Evolutionary conservation across 2,797 vertebrate genomes (phyloP).

Genomic region (Mus caroli): DNA sequence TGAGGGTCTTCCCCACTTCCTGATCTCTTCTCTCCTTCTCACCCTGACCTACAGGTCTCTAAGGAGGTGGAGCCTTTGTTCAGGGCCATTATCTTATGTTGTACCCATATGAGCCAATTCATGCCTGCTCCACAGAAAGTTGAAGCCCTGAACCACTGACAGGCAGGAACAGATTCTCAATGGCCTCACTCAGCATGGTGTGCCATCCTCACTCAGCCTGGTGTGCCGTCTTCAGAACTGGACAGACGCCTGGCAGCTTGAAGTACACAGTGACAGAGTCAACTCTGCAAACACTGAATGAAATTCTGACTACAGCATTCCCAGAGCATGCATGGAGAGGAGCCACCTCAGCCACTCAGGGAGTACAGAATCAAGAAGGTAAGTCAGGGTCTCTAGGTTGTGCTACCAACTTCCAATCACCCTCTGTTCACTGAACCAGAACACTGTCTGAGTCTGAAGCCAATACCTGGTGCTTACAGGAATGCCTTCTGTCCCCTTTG

Average conservation of each 20-base stretch:
- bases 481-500: background rate
- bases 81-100: background rate
- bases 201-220: background rate
- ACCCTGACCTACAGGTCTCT: accelerated
- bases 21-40: background rate
- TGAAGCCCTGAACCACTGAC: background rate
- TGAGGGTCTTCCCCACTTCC: background rate
- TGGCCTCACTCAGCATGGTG: too few species aligned
- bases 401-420: accelerated
- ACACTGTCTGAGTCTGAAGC: background rate
- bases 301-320: background rate
- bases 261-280: background rate
- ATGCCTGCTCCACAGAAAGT: background rate
- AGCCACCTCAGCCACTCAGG: accelerated
- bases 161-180: background rate
- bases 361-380: accelerated
- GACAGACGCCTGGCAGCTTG: background rate
- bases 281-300: accelerated
- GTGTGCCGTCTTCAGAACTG: background rate
- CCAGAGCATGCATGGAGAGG: background rate
- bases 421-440: background rate
- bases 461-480: accelerated
- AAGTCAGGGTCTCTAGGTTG: accelerated
- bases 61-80: background rate
- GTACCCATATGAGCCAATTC: accelerated